Evolutionary conservation across 1,140 invertebrate species (phyloP), one percentile per base, ranked within the genome.

Genomic region (Homalodisca vitripennis): DNA sequence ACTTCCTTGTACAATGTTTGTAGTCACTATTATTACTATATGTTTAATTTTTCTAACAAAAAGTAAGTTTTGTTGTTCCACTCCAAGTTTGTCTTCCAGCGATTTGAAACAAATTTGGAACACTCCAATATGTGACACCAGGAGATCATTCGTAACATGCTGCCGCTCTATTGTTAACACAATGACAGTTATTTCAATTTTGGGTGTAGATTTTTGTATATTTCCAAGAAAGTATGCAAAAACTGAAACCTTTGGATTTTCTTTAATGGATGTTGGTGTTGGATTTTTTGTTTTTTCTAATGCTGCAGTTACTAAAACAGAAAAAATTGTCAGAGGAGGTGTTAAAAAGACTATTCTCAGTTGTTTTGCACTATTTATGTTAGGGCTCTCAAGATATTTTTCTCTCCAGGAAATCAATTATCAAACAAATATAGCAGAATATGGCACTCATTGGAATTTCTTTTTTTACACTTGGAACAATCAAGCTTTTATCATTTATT

Each of bases 371-470:
- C 75, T 94, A 46, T 68, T 92, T 3, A 51, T 86, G 0, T 75
- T 98, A 13, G 97, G 95, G 3, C 67, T 92, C 1, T 77, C 82
- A 0, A 84, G 96, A 74, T 87, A 84, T 69, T 30, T 88, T 1
- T 78, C 86, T n/a, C 80, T 89, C 13, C 86, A 86, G 75, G 75
- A 83, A 68, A 78, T 89, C 1, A 85, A 92, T 67, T 98, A 98
- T 80, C 90, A 94, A 66, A 88, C 92, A 76, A 91, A 95, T 79
- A 84, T 93, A 0, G 86, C 88, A 3, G 97, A 98, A 78, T 99
- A 98, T 83, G 97, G 97, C 1, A 83, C 91, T 3, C 95, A 98
- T 81, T 97, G 96, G 93, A 99, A 99, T 79, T 98, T 98, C 78
- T 98, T 98, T 77, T n/a, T 88, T 97, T 68, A 98, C 94, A 0